These are phyloP conservation scores for Elmis aenea DNA, from an alignment of 2,888 invertebrate species.

Conservation along the genomic window DNA sequence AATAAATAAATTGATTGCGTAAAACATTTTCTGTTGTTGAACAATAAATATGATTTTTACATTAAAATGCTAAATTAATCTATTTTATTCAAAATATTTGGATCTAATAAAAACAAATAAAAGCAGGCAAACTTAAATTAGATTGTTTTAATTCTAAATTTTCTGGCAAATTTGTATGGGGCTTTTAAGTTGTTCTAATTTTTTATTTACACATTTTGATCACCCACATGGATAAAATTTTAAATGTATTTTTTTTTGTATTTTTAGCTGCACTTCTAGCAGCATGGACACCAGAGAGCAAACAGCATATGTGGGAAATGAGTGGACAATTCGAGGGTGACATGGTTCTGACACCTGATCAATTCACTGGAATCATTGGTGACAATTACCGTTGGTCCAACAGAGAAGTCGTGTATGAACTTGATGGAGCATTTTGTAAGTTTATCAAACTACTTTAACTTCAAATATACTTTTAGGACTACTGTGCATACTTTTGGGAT, in stretches of 20 bases:
- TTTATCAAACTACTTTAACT: background rate
- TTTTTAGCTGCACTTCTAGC: background rate
- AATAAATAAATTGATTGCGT: background rate
- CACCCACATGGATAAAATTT: background rate
- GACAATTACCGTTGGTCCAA: conserved; percentile 1
- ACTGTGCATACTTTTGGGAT: too few relatives aligned
- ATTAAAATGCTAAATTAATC: background rate
- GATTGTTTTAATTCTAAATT: background rate
- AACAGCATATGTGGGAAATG: conserved; percentile 2
- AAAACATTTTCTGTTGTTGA: background rate
- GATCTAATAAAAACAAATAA: too few relatives aligned
- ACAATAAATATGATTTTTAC: background rate
- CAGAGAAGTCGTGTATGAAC: background rate
- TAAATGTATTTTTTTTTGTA: background rate
- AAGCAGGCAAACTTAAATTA: too few relatives aligned
- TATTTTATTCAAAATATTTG: too few relatives aligned
- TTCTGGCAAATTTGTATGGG: too few relatives aligned
- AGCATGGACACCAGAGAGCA: background rate
- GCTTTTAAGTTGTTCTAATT: too few relatives aligned
- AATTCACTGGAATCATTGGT: conserved; percentile 3
- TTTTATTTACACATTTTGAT: too few relatives aligned
- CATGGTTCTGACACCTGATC: conserved; percentile 2
- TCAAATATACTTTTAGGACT: too few relatives aligned
- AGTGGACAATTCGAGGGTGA: conserved; percentile 8
- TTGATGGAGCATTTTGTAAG: conserved; percentile 1